Conservation (phyloP, 2,113 vertebrate genomes). For the Sinosuthora webbiana region DNA sequence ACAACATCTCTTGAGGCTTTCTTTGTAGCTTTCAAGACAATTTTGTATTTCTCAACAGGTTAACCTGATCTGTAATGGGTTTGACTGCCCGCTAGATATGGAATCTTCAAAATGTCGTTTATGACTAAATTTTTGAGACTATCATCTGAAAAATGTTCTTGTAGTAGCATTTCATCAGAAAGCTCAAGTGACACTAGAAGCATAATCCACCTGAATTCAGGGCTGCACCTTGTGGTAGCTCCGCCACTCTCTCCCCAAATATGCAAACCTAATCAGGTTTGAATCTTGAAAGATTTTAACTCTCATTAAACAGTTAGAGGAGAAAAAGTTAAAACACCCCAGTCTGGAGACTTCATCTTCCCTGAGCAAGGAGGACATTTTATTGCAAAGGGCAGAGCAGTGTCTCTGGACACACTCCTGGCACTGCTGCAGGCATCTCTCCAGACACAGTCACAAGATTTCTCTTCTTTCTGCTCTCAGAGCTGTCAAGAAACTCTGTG, state of each 20-base stretch:
- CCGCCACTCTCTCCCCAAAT: neutral
- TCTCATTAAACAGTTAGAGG: neutral
- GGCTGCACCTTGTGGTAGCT: neutral
- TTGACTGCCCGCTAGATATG: neutral
- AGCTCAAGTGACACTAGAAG: neutral
- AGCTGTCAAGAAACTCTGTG: neutral
- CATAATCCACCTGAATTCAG: neutral
- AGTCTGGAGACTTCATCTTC: neutral
- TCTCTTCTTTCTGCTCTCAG: neutral
- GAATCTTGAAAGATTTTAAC: neutral
- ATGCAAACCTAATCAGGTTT: neutral
- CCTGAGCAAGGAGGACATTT: neutral
- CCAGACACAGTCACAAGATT: neutral
- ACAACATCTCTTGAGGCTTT: neutral
- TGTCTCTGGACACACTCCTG: neutral
- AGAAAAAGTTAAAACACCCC: neutral
- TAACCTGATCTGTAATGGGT: neutral
- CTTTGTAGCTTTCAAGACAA: neutral
- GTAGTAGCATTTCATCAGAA: neutral
- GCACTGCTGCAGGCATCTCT: neutral
- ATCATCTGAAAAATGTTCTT: neutral
- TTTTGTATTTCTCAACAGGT: neutral
- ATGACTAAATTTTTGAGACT: neutral
- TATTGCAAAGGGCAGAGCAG: neutral
- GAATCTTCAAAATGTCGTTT: neutral